Percentiles rank a stretch among this genome's conserved stretches.
Conservation (phyloP, 2,888 invertebrate genomes). For the Cosmia pyralina region DNA sequence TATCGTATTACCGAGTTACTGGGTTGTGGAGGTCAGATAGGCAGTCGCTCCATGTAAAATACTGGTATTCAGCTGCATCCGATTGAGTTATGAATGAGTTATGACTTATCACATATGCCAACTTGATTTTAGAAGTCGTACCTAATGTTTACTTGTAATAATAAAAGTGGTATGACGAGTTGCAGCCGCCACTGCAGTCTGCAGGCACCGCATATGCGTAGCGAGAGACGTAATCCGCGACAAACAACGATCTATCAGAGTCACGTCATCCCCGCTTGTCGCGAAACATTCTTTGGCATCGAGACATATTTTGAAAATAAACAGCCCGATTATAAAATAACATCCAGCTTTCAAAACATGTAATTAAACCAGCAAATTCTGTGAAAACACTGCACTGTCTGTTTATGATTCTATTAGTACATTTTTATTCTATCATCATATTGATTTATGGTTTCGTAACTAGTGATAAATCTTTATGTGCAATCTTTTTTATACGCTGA, state of each 20-base stretch:
- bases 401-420: conserved; percentile 49
- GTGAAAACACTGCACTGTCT: conserved; percentile 50
- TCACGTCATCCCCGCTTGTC: conserved; percentile 38
- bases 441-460: conserved; percentile 60
- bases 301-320: conserved; percentile 69
- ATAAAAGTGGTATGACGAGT: conserved; percentile 8
- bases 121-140: conserved; percentile 8
- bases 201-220: conserved; percentile 17
- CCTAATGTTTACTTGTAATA: conserved; percentile 11
- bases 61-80: no score
- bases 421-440: conserved; percentile 52
- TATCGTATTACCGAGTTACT: no score
- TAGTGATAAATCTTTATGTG: conserved; percentile 51
- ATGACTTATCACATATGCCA: no score
- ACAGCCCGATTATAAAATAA: conserved; percentile 65
- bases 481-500: conserved; percentile 46
- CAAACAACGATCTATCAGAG: conserved; percentile 33
- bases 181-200: not conserved
- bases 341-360: conserved; percentile 69
- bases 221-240: conserved; percentile 19
- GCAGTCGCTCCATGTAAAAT: no score
- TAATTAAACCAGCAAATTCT: conserved; percentile 66
- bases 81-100: no score
- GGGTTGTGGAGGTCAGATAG: no score
- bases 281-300: conserved; percentile 63